Evolutionary conservation across 2,797 vertebrate genomes (phyloP).

Genomic region (Sebastes hopkinsi): DNA sequence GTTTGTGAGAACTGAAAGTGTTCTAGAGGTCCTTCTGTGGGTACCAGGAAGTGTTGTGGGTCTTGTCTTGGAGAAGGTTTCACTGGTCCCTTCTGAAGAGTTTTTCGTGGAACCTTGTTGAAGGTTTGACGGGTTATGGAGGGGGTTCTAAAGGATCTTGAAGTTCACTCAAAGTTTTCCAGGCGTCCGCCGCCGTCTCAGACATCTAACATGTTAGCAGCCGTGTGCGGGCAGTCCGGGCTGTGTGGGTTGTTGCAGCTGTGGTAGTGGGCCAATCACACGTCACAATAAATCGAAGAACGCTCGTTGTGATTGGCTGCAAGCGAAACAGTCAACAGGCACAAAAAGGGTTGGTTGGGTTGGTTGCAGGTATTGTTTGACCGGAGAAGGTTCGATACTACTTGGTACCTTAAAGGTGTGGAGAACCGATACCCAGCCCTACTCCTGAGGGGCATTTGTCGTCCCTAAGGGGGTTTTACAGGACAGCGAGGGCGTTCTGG

Average conservation of each 20-base stretch:
- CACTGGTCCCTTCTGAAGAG: too few relatives aligned
- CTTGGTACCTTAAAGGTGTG: background rate
- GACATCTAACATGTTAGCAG: background rate
- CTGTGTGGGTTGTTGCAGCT: too few relatives aligned
- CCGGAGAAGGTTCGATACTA: background rate
- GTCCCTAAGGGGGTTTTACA: background rate
- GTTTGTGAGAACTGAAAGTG: too few relatives aligned
- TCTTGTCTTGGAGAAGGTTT: too few relatives aligned
- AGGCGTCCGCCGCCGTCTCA: background rate
- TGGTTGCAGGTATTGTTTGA: background rate
- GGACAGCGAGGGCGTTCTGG: background rate
- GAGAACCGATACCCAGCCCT: background rate
- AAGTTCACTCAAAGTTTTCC: background rate
- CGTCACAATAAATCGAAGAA: too few relatives aligned
- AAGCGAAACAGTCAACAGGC: background rate
- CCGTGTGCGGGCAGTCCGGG: too few relatives aligned
- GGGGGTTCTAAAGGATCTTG: too few relatives aligned
- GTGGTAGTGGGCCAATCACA: too few relatives aligned
- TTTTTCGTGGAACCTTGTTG: too few relatives aligned
- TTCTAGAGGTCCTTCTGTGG: background rate
- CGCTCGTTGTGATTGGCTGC: background rate
- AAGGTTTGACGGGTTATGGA: too few relatives aligned
- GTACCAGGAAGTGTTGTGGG: background rate
- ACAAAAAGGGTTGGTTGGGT: background rate
- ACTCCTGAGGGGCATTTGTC: background rate